Conservation (phyloP, 2,797 vertebrate species). For the Tarsius wallacei region DNA sequence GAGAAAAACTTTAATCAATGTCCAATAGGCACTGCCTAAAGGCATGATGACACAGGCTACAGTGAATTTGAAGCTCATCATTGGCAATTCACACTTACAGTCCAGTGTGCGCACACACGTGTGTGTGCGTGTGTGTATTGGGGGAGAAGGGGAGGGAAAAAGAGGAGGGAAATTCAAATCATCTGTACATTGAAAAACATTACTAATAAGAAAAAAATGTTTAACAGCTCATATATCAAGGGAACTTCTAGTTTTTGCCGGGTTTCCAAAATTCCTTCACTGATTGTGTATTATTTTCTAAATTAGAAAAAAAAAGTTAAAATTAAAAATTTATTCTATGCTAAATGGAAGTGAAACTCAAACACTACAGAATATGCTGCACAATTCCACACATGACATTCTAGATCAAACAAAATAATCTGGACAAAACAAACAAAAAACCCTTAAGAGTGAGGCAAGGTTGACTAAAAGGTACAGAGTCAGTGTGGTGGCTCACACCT, state of each 20-base stretch:
- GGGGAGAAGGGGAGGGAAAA: rapidly evolving
- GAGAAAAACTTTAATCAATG: constrained; percentile 43
- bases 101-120: neutral
- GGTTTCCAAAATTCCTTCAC: constrained; percentile 61
- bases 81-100: neutral
- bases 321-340: constrained; percentile 37
- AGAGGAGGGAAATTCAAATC: constrained; percentile 47
- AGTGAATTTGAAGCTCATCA: constrained; percentile 36
- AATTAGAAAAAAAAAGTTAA: constrained; percentile 42
- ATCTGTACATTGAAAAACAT: neutral
- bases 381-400: neutral
- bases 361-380: neutral
- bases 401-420: neutral
- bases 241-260: neutral
- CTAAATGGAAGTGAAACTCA: constrained; percentile 20
- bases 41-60: neutral
- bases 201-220: neutral
- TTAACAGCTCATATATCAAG: constrained; percentile 3
- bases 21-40: constrained; percentile 26
- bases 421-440: neutral
- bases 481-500: too few relatives aligned
- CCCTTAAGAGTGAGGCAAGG: neutral
- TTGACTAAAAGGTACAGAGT: neutral
- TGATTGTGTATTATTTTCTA: neutral
- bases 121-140: neutral